Percentiles rank a stretch among this genome's conserved stretches.
phyloP scores from a whole-genome alignment of 2,888 invertebrate species.

The Meiosimyza platycephala region DNA sequence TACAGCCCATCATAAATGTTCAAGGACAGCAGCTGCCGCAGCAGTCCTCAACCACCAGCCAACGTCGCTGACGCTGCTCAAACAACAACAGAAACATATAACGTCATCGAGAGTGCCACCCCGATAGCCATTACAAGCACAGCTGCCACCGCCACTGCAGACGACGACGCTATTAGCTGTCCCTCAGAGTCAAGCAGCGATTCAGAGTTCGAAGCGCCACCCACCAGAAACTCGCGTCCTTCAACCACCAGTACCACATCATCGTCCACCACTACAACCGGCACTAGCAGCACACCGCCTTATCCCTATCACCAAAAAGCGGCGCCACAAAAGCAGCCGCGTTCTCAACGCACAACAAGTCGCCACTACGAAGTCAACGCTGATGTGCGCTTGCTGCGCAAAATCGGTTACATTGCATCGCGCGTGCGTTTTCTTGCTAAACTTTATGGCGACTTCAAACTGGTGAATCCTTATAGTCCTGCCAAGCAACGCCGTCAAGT shows the following conservation, averaged over 20 bases:
- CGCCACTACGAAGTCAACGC: constrained; percentile 49
- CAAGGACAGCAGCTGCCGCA: constrained; percentile 65
- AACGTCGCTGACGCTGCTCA: constrained; percentile 37
- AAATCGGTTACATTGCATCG: constrained; percentile 66
- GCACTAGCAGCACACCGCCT: constrained; percentile 35
- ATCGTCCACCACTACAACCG: constrained; percentile 39
- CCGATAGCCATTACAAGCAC: constrained; percentile 11
- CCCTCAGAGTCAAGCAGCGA: constrained; percentile 47
- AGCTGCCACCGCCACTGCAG: constrained; percentile 40
- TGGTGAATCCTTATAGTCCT: constrained; percentile 63
- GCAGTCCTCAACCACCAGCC: constrained; percentile 56
- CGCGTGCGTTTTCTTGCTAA: constrained; percentile 63
- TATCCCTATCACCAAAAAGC: constrained; percentile 19
- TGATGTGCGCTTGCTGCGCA: constrained; percentile 65
- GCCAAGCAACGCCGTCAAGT: constrained; percentile 60
- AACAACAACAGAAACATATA: constrained; percentile 18
- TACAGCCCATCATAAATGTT: constrained; percentile 57
- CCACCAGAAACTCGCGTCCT: constrained; percentile 39
- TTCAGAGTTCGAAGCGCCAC: constrained; percentile 42
- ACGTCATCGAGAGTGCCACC: background rate
- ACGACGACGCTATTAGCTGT: constrained; percentile 46
- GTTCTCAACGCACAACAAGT: constrained; percentile 36
- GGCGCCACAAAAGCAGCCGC: constrained; percentile 49
- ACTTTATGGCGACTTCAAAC: constrained; percentile 60
- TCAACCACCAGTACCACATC: constrained; percentile 45